Evolutionary conservation across 1,140 invertebrate species (phyloP), one percentile per base, ranked within the genome.

Genomic region (Aphidius gifuensis): DNA sequence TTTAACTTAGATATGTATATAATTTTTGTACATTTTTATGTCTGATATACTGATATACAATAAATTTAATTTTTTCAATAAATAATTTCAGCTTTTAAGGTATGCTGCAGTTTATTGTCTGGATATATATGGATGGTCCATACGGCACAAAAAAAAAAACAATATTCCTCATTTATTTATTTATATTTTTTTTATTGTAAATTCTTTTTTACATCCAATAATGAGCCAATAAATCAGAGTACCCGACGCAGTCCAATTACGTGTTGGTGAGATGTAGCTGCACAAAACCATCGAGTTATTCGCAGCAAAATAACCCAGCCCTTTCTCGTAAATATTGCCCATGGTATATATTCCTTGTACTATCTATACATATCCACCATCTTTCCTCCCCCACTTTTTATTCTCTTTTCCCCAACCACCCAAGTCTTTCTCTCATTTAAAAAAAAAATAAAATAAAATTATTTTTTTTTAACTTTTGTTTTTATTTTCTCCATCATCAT

Each of bases 201-300:
- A 32, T 32, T 32, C 4, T 32, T 32, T 32, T 32, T 32, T 32
- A 32, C 68, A 70, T 73, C 71, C 70, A 59, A 73, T 77, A 77
- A 77, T 77, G 75, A 77, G 68, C 75, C 74, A 78, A 78, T 78
- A 78, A 76, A 78, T 78, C 75, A 77, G 73, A 61, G 68, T 70
- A 72, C 65, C 73, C 68, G 71, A 65, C 43, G n/a, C 70, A 65
- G 68, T 77, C 74, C 76, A 76, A 77, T 78, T 78, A 77, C 73
- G 67, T 69, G 61, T 57, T 39, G 66, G 64, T 64, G 64, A 66
- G 68, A 68, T 46, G 69, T 65, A 38, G 40, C 46, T 45, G 40
- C 42, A 55, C 47, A 67, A 67, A 69, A 66, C 67, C 63, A 32
- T 32, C 23, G 23, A 3, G 23, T 32, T 32, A 32, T 32, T 32